Conservation (phyloP, 1,140 invertebrate genomes). For the Protaetia brevitarsis region DNA sequence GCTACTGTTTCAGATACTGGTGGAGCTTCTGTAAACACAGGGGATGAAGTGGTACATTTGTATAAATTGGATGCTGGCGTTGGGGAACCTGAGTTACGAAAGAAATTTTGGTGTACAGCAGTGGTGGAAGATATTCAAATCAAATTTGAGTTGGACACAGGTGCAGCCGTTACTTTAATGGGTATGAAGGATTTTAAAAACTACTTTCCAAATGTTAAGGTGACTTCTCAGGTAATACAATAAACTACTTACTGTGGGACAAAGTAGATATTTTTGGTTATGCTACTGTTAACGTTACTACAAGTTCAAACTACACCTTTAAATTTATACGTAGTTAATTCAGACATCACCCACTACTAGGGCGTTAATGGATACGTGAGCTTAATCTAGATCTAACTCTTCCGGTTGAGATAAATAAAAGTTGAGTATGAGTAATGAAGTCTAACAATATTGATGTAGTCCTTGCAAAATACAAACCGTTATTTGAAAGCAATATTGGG, state of each 20-base stretch:
- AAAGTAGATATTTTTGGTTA: conserved; percentile 14
- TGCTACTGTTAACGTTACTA: not conserved
- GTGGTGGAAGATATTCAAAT: not conserved
- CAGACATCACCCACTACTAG: not conserved
- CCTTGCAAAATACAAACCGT: conserved; percentile 1
- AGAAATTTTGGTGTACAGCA: conserved; percentile 13
- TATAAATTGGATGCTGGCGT: not conserved
- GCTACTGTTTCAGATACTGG: not conserved
- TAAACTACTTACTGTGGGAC: conserved; percentile 14
- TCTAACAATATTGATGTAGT: not conserved
- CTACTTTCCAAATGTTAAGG: not conserved
- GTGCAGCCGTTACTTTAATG: conserved; percentile 18
- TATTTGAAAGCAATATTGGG: not conserved
- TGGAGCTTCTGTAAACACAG: not conserved
- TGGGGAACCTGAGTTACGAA: not conserved
- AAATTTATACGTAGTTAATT: not conserved
- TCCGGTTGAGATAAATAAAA: not conserved
- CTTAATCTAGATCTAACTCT: not conserved
- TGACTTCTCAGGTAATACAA: not conserved
- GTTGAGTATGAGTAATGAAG: too few species aligned
- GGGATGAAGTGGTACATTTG: not conserved
- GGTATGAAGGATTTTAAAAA: not conserved
- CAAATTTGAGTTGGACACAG: conserved; percentile 23
- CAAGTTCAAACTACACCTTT: not conserved
- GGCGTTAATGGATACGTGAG: not conserved